These are phyloP conservation scores for Amphiprion ocellaris DNA, from an alignment of 2,113 vertebrate species.

Conservation along the genomic window DNA sequence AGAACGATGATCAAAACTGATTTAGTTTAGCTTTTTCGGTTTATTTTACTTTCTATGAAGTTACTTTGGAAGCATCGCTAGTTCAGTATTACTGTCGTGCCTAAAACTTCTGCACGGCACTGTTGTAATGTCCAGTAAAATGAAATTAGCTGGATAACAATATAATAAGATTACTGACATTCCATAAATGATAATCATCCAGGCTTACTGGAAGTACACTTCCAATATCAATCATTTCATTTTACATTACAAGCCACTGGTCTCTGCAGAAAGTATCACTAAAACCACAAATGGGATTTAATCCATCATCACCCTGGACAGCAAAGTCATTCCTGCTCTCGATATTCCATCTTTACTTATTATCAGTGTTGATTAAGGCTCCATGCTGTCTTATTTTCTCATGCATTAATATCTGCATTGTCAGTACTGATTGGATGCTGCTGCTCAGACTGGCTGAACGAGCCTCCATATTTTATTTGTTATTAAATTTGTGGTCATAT, in stretches of 20 bases:
- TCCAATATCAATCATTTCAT: not conserved
- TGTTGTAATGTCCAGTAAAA: not conserved
- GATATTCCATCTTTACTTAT: not conserved
- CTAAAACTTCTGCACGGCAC: not conserved
- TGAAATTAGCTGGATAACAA: too few relatives aligned
- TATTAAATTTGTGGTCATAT: constrained; percentile 35
- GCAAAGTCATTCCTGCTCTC: not conserved
- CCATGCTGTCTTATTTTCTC: not conserved
- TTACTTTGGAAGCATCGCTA: not conserved
- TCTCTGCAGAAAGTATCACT: not conserved
- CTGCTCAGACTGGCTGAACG: constrained; percentile 4
- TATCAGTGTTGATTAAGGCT: constrained; percentile 11
- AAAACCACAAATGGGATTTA: not conserved
- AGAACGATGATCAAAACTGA: too few relatives aligned
- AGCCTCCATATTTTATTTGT: constrained; percentile 23
- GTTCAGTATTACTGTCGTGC: not conserved
- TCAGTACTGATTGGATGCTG: constrained; percentile 43
- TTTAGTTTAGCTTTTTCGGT: not conserved
- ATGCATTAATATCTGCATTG: constrained; percentile 35
- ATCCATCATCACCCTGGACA: not conserved
- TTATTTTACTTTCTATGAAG: not conserved
- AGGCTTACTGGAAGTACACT: too few relatives aligned
- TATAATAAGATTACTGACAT: too few relatives aligned
- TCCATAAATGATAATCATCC: too few relatives aligned
- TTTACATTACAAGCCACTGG: not conserved